Evolutionary conservation across 2,113 vertebrate species (phyloP).

Genomic region (Chlorodrepanis virens): DNA sequence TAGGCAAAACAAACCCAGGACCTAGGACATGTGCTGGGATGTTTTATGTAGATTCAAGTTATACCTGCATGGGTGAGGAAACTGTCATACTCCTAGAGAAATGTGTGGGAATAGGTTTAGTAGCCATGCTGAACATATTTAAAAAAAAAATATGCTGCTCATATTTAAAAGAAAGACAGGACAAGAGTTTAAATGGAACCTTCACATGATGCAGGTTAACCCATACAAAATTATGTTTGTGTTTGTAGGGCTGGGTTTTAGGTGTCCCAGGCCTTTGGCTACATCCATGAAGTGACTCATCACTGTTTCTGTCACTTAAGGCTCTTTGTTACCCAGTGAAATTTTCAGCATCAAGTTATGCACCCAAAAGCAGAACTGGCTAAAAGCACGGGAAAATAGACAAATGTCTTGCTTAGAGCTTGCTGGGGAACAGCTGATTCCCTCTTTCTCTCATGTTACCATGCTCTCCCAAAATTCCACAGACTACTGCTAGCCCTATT

Average conservation of each 20-base stretch:
- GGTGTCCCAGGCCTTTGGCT: neutral
- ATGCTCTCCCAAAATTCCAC: neutral
- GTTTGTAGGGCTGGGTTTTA: neutral
- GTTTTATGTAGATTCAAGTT: neutral
- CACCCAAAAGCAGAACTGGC: neutral
- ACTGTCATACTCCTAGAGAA: neutral
- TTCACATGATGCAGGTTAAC: neutral
- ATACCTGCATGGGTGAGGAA: neutral
- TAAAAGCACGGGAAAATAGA: neutral
- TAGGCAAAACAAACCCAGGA: neutral
- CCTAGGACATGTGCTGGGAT: neutral
- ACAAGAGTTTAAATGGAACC: neutral
- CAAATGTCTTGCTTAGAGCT: neutral
- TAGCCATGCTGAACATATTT: neutral
- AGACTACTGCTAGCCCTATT: neutral
- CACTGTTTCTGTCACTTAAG: neutral
- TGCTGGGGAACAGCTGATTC: neutral
- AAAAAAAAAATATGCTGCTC: neutral
- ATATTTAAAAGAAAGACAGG: neutral
- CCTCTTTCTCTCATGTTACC: neutral
- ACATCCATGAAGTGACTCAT: neutral
- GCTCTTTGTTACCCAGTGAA: neutral
- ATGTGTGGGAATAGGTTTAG: neutral
- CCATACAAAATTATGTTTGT: neutral
- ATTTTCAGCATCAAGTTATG: neutral